phyloP scores from a whole-genome alignment of 2,113 vertebrate species.

The Rhinoptilus africanus region DNA sequence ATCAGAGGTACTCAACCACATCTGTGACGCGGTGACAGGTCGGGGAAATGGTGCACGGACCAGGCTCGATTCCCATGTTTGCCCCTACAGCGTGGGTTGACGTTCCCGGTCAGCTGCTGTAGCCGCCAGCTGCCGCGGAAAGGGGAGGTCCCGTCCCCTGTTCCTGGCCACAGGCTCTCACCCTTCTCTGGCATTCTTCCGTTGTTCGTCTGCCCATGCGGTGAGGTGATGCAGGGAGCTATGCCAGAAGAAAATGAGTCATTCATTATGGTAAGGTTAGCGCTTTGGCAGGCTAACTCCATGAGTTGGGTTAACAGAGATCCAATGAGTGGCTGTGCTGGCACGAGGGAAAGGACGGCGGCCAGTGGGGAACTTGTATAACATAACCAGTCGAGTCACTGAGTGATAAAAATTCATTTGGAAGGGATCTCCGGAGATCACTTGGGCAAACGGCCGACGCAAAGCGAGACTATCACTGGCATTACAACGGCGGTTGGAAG shows the following conservation, averaged over 20 bases:
- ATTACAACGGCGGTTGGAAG: not conserved
- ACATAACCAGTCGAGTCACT: not conserved
- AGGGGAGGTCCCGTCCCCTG: slow-evolving; percentile 22
- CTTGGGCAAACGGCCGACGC: not conserved
- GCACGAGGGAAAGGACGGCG: not conserved
- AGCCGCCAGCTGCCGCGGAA: not conserved
- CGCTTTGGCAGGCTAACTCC: not conserved
- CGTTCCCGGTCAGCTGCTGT: not conserved
- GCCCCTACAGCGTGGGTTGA: not conserved
- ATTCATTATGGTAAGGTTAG: not conserved
- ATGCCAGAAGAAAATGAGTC: not conserved
- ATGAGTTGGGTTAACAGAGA: not conserved
- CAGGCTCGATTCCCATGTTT: not conserved
- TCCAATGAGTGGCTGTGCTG: not conserved
- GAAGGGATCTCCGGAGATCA: not conserved
- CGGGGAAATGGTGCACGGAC: not conserved
- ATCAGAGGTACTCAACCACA: not conserved
- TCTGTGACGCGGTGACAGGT: not conserved
- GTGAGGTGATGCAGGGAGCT: not conserved
- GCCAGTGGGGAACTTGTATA: not conserved
- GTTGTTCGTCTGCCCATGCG: not conserved
- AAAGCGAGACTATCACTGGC: not conserved
- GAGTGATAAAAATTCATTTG: not conserved
- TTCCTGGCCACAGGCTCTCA: not conserved
- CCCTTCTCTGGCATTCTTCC: not conserved